A percentile compares a stretch with the other conserved stretches of the same genome.
phyloP scores from a whole-genome alignment of 2,797 vertebrate species.

The Typhlichthys subterraneus region DNA sequence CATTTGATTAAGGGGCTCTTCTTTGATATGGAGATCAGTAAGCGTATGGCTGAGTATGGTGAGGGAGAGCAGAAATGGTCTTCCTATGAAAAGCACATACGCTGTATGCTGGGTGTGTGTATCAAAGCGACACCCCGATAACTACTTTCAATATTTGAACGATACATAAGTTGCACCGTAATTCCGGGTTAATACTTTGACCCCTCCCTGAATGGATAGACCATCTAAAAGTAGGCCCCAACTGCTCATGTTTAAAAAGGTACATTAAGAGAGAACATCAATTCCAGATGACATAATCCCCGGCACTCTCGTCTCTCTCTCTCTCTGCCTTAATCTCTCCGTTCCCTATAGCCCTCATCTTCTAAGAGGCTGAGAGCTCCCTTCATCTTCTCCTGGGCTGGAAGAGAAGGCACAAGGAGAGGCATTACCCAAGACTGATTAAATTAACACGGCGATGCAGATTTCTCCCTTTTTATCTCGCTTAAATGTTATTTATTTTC shows the following conservation, averaged over 20 bases:
- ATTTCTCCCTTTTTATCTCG: slow-evolving; percentile 59
- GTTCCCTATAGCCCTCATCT: slow-evolving; percentile 75
- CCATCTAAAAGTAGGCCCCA: slow-evolving; percentile 69
- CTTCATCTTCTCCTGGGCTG: slow-evolving; percentile 76
- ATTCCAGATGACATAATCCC: slow-evolving; percentile 79
- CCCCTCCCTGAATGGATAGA: slow-evolving; percentile 52
- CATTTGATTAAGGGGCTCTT: slow-evolving; percentile 69
- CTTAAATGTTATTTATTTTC: slow-evolving; percentile 37
- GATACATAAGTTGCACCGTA: slow-evolving; percentile 68
- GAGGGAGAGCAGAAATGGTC: slow-evolving; percentile 57
- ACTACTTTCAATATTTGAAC: slow-evolving; percentile 53
- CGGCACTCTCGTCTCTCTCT: slow-evolving; percentile 64
- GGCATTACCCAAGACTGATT: slow-evolving; percentile 76
- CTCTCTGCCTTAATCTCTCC: slow-evolving; percentile 76
- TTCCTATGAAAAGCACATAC: slow-evolving; percentile 64
- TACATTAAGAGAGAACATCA: slow-evolving; percentile 79
- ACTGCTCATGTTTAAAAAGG: slow-evolving; percentile 77
- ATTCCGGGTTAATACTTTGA: slow-evolving; percentile 71
- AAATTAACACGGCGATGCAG: slow-evolving; percentile 73
- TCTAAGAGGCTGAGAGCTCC: slow-evolving; percentile 77
- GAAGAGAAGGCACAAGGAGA: slow-evolving; percentile 61
- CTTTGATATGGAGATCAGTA: slow-evolving; percentile 72
- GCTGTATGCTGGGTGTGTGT: slow-evolving; percentile 59
- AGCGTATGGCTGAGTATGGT: slow-evolving; percentile 60
- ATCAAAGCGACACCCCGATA: slow-evolving; percentile 75